These are phyloP conservation scores for Adela reaumurella DNA, from an alignment of 2,888 invertebrate genomes.

Conservation along the genomic window DNA sequence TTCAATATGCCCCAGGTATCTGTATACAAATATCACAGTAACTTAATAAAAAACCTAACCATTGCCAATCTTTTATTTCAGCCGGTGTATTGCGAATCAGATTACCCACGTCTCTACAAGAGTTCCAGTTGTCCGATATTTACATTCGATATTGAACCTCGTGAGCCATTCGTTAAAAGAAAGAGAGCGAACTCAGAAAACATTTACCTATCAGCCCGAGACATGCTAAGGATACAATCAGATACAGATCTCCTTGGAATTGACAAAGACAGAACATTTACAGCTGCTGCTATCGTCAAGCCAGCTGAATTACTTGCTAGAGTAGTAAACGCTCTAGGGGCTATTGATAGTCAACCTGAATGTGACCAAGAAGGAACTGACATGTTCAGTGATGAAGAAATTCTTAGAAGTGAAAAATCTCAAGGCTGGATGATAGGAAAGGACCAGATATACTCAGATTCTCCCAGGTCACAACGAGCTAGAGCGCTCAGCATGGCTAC, in stretches of 20 bases:
- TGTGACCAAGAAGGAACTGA: slow-evolving; percentile 54
- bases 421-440: slow-evolving; percentile 56
- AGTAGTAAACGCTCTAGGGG: slow-evolving; percentile 74
- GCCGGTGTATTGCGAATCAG: slow-evolving; percentile 72
- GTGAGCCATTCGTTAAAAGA: slow-evolving; percentile 42
- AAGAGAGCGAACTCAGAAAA: slow-evolving; percentile 66
- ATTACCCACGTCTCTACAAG: slow-evolving; percentile 36
- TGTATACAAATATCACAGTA: no score
- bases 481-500: slow-evolving; percentile 63
- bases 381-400: slow-evolving; percentile 70
- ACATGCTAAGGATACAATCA: slow-evolving; percentile 65
- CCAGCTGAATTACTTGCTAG: slow-evolving; percentile 73
- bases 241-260: slow-evolving; percentile 77
- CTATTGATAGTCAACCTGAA: slow-evolving; percentile 40
- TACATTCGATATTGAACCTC: slow-evolving; percentile 57
- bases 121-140: slow-evolving; percentile 72
- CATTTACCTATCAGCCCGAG: slow-evolving; percentile 41
- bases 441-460: slow-evolving; percentile 26
- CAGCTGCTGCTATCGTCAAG: slow-evolving; percentile 66
- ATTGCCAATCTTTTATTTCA: slow-evolving; percentile 40
- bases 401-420: slow-evolving; percentile 64
- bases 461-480: slow-evolving; percentile 37
- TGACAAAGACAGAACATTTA: slow-evolving; percentile 74
- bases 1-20: no score
- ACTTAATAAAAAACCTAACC: no score